Base-by-base conservation (phyloP, 1,140 invertebrate genomes). In the Wiebesia pumilae region DNA sequence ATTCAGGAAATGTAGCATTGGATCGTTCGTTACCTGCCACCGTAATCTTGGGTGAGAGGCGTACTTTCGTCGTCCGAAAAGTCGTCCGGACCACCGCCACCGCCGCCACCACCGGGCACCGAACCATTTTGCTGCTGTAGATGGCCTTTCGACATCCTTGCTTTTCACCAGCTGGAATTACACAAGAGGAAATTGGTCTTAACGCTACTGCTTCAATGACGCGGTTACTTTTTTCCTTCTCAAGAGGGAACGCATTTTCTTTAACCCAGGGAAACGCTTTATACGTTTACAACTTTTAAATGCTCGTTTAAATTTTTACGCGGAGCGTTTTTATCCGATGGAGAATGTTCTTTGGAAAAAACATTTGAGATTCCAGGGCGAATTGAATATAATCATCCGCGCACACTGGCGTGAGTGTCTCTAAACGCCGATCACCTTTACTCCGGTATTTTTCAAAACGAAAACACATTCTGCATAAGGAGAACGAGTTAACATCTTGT, bases 31-130 rank as follows among this genome's bases (percentile, higher is more conserved):
- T 95, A 98, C 97, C 97, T 97, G 93, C 97, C 97, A 87, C 96
- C 96, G 90, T 98, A 98, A 88, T 97, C 97, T 91, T 97, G 97
- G 83, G 96, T 96, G 89, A 98, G 95, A 73, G 97, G 97, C 77
- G 96, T 96, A 88, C 96, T 96, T 93, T 97, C 97, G 90, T 97
- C 97, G 90, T 98, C 97, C 19, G 96, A 97, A 90, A 96, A 96
- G 92, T 97, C 97, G 90, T 97, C 96, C 89, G 96, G 95, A 90
- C 95, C 96, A 47, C 43, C 67, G 67, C 30, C 67, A 90, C 95
- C 96, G 88, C 95, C 95, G 67, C 95, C 95, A 87, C 95, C 94
- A 89, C 95, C 96, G 73, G 94, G 95, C 73, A 95, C 94, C 89
- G 95, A 94, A 92, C 95, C 95, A 94, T 95, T 94, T 77, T 91